Base-by-base conservation (phyloP, 2,888 invertebrate species). In the Ischnus inquisitorius region DNA sequence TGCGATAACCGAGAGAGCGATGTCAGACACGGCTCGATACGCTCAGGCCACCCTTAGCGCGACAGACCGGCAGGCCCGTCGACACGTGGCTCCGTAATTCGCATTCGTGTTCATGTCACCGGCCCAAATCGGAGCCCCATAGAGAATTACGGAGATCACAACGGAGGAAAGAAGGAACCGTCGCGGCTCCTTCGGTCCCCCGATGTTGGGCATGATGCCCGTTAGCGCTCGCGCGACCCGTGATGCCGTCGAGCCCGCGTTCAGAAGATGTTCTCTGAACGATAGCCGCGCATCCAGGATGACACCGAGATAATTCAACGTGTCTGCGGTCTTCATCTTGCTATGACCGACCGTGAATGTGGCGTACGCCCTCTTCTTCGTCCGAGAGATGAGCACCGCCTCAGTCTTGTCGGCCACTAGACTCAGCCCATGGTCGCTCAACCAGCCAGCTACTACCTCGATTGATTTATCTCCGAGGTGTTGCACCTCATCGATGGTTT, bases 61-160 rank as follows among this genome's bases (percentile, higher is more conserved):
- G n/a, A 67, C 65, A n/a, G n/a, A n/a, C n/a, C n/a, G n/a, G n/a
- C n/a, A n/a, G n/a, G n/a, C n/a, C n/a, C n/a, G n/a, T n/a, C n/a
- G n/a, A n/a, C n/a, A n/a, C n/a, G n/a, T n/a, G n/a, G n/a, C 16
- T n/a, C 22, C 84, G 79, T 28, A 72, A 69, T 0, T 67, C 72
- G 22, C 28, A 16, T 43, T 22, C 0, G 51, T 39, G 10, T 0
- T 60, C 51, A 79, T 34, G 14, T 65, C 74, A 0, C 64, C 54
- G 2, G 43, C 57, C 79, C 51, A 84, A 1, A 82, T 67, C 2
- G 84, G 51, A n/a, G n/a, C n/a, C n/a, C n/a, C n/a, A n/a, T n/a
- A n/a, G n/a, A n/a, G n/a, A n/a, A n/a, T n/a, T n/a, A n/a, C n/a
- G n/a, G n/a, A n/a, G n/a, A n/a, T n/a, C n/a, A n/a, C n/a, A n/a